Base-by-base conservation (phyloP, 2,797 vertebrate genomes). In the Liparis tanakae region DNA sequence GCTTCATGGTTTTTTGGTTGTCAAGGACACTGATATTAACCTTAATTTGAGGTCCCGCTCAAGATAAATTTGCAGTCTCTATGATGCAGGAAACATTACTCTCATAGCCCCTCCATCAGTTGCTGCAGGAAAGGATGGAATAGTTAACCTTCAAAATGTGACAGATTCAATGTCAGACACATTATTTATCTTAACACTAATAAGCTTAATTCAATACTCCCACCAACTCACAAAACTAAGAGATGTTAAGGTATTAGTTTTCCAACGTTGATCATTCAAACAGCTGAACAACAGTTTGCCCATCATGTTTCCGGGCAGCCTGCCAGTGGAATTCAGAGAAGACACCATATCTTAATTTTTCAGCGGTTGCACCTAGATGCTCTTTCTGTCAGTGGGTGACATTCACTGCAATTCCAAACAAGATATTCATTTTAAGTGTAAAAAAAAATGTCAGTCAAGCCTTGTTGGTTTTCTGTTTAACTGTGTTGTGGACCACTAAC, bases 401-500 rank as follows among this genome's bases (percentile, higher is more conserved):
- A 86, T 85, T 84, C 83, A 78, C 57, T 22, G 60, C 76, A 39
- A 80, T 78, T 68, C 76, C 70, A 86, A 90, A 86, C 82, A 88
- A 88, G 86, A 81, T 73, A 85, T 87, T 91, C 55, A 87, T 91
- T 89, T 85, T 85, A 70, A 76, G 59, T 22, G 41, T 55, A 34
- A 14, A 53, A 30, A 30, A 70, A 84, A 65, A 78, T 76, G 82
- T 88, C 83, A 85, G 48, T 69, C 65, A 67, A 71, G 72, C 74
- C 68, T 70, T 50, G 74, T 59, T 74, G 60, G 76, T 54, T 60
- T 60, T 68, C 66, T 43, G 10, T 7, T 25, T 1, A n/a, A 22
- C 6, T 17, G 17, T 84, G 76, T 9, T 90, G 83, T 88, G 84
- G 93, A 92, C 76, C 91, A 88, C 87, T 93, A 83, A 80, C 91